phyloP scores from a whole-genome alignment of 1,140 invertebrate species.

The Aphidius ervi region DNA sequence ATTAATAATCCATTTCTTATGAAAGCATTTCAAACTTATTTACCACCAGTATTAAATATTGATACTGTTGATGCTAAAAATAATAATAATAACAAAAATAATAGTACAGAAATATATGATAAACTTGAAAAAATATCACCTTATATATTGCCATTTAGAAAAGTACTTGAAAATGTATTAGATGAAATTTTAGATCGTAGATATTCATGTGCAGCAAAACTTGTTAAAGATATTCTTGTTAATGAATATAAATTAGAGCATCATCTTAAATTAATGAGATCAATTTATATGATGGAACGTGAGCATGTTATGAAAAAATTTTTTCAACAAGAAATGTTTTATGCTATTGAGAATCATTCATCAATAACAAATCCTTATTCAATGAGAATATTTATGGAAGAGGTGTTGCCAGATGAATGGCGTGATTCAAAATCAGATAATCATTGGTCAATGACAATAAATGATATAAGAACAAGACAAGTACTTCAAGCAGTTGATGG shows the following conservation, averaged over 20 bases:
- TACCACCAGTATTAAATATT: conserved; percentile 30
- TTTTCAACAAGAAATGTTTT: conserved; percentile 55
- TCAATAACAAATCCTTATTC: conserved; percentile 46
- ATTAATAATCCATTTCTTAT: conserved; percentile 47
- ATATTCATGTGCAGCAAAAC: conserved; percentile 51
- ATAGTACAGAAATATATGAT: conserved; percentile 20
- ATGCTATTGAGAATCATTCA: conserved; percentile 54
- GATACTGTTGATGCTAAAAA: conserved; percentile 30
- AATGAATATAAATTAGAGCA: conserved; percentile 53
- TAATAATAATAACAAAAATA: neutral
- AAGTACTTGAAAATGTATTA: conserved; percentile 49
- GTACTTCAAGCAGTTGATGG: conserved; percentile 53
- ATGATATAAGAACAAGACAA: conserved; percentile 34
- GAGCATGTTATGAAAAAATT: conserved; percentile 63
- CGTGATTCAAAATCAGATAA: conserved; percentile 44
- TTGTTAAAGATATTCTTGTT: conserved; percentile 54
- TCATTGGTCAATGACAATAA: conserved; percentile 43
- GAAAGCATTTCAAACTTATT: conserved; percentile 45
- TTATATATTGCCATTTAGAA: conserved; percentile 40
- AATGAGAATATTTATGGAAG: conserved; percentile 53
- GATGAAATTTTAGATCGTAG: conserved; percentile 46
- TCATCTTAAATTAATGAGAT: conserved; percentile 52
- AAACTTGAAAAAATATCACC: conserved; percentile 36
- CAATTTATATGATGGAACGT: conserved; percentile 61
- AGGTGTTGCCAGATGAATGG: conserved; percentile 53